These are phyloP conservation scores for Oscheius sp. DNA, from an alignment of 1,140 invertebrate genomes.

Conservation along the genomic window DNA sequence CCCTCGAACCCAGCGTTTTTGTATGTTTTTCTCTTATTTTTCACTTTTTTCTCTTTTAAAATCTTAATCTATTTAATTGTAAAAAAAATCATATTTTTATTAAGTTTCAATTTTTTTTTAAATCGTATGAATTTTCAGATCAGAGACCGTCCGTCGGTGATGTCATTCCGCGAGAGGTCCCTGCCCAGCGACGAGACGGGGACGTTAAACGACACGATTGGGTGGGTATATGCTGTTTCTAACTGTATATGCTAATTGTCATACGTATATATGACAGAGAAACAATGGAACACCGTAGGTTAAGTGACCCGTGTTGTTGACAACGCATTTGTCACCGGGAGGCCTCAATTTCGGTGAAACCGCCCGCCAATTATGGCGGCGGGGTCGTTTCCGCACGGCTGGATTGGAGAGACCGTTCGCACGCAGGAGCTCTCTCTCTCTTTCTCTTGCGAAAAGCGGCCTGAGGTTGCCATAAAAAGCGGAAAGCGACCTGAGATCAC, in stretches of 20 bases:
- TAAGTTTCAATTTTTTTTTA: not conserved
- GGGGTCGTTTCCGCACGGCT: too few species aligned
- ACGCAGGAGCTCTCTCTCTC: not conserved
- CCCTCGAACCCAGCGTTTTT: conserved; percentile 6
- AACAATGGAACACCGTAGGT: too few species aligned
- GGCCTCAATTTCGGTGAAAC: too few species aligned
- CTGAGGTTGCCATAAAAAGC: too few species aligned
- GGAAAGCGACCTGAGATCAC: too few species aligned
- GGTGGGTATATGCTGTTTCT: not conserved
- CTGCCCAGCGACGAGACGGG: conserved; percentile 23
- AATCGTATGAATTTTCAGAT: conserved; percentile 2
- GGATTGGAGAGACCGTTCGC: not conserved
- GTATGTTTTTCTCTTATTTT: not conserved
- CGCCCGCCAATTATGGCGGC: too few species aligned
- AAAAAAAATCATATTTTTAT: not conserved
- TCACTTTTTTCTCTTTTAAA: not conserved
- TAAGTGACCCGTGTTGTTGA: not conserved
- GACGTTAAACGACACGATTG: not conserved
- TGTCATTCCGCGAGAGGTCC: conserved; percentile 34
- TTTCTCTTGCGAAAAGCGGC: not conserved
- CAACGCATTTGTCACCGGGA: not conserved
- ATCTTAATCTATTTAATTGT: too few species aligned
- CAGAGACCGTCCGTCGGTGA: conserved; percentile 29
- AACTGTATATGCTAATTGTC: too few species aligned
- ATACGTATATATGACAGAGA: too few species aligned